Percentiles rank a stretch among this genome's conserved stretches.
Evolutionary conservation across 2,797 vertebrate genomes (phyloP).

Genomic region (Spinibarbus caldwelli): DNA sequence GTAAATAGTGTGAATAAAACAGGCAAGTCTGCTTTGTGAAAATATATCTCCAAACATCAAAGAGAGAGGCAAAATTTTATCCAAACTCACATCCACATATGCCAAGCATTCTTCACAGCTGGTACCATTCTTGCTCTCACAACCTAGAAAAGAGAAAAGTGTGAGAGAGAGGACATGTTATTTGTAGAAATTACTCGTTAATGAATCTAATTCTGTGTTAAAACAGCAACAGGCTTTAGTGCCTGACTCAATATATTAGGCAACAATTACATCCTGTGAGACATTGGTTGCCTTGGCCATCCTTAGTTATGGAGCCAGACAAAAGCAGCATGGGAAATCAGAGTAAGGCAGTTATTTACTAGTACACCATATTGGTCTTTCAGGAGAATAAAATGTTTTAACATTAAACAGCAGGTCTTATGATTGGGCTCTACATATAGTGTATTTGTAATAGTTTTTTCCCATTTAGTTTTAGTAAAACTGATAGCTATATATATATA

Average conservation of each 20-base stretch:
- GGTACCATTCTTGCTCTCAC: conserved; percentile 78
- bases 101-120: conserved; percentile 88
- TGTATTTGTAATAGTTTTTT: too few species aligned
- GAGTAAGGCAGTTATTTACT: too few species aligned
- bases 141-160: conserved; percentile 74
- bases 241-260: conserved; percentile 2
- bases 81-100: conserved; percentile 85
- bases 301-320: neutral
- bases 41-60: neutral
- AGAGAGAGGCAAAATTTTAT: neutral
- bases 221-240: neutral
- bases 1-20: neutral
- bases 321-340: conserved; percentile 23
- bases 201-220: neutral
- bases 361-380: too few species aligned
- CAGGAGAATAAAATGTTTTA: neutral
- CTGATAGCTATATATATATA: neutral
- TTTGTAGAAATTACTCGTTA: neutral
- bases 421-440: neutral
- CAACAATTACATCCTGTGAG: conserved; percentile 17
- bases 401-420: neutral
- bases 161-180: neutral
- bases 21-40: neutral
- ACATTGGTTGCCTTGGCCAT: conserved; percentile 26
- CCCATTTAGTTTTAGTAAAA: neutral